Base-by-base conservation (phyloP, 1,140 invertebrate genomes). In the Leptonema lineaticorne region DNA sequence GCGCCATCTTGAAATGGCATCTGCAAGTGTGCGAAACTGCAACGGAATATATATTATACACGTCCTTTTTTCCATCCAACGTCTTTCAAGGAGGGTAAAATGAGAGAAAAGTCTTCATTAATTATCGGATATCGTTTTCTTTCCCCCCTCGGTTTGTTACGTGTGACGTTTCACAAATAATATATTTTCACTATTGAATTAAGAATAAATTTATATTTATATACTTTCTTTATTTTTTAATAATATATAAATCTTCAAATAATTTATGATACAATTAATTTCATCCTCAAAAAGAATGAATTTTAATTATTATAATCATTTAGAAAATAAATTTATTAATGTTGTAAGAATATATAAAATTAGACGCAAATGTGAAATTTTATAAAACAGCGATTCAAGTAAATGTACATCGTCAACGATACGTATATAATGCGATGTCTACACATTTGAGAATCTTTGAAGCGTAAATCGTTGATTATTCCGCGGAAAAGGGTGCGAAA, bases 1-100 rank as follows among this genome's bases (percentile, higher is more conserved):
- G 14, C 71, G 71, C 71, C 71, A 73, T 73, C 68, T 73, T 73
- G 71, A 27, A 63, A 69, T 66, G 60, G 62, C 68, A 67, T 72
- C 65, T 72, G 68, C 71, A 69, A 72, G 58, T 72, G 57, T 69
- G 67, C 63, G 67, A 68, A 68, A 63, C 18, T 53, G 50, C 50
- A 53, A 53, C 50, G 27, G n/a, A n/a, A n/a, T n/a, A n/a, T n/a
- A n/a, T n/a, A n/a, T n/a, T n/a, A n/a, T n/a, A n/a, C n/a, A n/a
- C n/a, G n/a, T n/a, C n/a, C n/a, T n/a, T n/a, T n/a, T n/a, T n/a
- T n/a, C n/a, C 50, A 14, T 11, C 20, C 50, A 6, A 18, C 63
- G 59, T 45, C 64, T 56, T 28, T 63, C 45, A n/a, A 16, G 3
- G 46, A 24, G 22, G 20, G 18, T 5, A 11, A 24, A 41, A 14